Evolutionary conservation across 2,113 vertebrate genomes (phyloP).

Genomic region (Oriolus oriolus): DNA sequence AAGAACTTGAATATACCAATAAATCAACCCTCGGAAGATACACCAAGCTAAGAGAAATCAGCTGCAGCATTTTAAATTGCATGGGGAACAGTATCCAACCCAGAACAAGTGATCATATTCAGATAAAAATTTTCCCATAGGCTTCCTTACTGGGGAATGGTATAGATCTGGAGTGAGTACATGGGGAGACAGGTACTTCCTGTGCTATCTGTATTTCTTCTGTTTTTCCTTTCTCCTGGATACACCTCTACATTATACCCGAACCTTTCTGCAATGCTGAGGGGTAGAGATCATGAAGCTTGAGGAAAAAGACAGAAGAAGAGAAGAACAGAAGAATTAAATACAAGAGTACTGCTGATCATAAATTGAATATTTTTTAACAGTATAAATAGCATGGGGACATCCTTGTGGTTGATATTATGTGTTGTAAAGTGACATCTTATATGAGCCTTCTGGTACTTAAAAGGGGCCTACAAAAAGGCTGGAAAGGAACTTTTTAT

Average conservation of each 20-base stretch:
- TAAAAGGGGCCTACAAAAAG: neutral
- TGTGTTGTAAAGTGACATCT: neutral
- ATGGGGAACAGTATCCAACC: neutral
- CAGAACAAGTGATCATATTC: neutral
- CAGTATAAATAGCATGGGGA: neutral
- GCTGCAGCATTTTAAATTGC: neutral
- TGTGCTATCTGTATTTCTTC: neutral
- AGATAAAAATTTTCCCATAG: neutral
- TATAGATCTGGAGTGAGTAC: neutral
- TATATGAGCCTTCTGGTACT: neutral
- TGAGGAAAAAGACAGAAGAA: neutral
- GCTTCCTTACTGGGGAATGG: neutral
- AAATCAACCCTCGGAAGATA: neutral
- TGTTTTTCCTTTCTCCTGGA: neutral
- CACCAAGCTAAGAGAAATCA: neutral
- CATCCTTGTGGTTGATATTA: neutral
- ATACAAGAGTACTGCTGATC: neutral
- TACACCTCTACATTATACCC: neutral
- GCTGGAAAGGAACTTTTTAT: neutral
- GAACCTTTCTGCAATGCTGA: neutral
- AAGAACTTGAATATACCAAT: conserved; percentile 1
- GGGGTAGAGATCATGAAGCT: neutral
- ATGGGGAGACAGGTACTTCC: neutral
- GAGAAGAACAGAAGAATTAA: neutral
- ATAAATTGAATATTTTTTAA: neutral